A percentile compares a stretch with the other conserved stretches of the same genome.
phyloP scores from a whole-genome alignment of 2,797 vertebrate species.

The Myotis findleyi region DNA sequence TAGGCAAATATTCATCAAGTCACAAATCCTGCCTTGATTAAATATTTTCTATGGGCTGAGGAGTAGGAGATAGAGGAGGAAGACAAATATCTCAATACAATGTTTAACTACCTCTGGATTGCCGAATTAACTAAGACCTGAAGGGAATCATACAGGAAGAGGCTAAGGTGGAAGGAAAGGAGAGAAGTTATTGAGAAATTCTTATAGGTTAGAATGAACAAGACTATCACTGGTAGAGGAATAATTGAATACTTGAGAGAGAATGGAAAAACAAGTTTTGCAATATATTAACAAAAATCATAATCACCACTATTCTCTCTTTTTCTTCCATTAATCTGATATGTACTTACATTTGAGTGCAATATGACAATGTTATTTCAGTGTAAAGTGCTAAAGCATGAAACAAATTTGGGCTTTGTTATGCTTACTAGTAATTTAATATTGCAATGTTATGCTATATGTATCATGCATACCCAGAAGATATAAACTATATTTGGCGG shows the following conservation, averaged over 20 bases:
- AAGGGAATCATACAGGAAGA: neutral
- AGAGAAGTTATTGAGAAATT: constrained; percentile 3
- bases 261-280: neutral
- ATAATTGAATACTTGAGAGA: neutral
- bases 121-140: neutral
- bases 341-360: constrained; percentile 41
- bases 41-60: neutral
- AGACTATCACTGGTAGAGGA: neutral
- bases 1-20: constrained; percentile 6
- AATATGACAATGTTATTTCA: constrained; percentile 38
- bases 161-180: neutral
- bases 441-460: constrained; percentile 53
- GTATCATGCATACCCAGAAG: constrained; percentile 9
- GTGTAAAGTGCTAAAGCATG: neutral
- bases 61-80: neutral
- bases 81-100: neutral
- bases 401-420: constrained; percentile 30
- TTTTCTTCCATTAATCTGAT: neutral
- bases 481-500: constrained; percentile 49
- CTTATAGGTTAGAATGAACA: neutral
- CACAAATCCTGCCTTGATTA: neutral
- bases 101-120: neutral
- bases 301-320: neutral
- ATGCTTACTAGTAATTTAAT: constrained; percentile 57
- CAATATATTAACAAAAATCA: constrained; percentile 20